Conservation (phyloP, 2,797 vertebrate species). For the Pipistrellus pygmaeus region DNA sequence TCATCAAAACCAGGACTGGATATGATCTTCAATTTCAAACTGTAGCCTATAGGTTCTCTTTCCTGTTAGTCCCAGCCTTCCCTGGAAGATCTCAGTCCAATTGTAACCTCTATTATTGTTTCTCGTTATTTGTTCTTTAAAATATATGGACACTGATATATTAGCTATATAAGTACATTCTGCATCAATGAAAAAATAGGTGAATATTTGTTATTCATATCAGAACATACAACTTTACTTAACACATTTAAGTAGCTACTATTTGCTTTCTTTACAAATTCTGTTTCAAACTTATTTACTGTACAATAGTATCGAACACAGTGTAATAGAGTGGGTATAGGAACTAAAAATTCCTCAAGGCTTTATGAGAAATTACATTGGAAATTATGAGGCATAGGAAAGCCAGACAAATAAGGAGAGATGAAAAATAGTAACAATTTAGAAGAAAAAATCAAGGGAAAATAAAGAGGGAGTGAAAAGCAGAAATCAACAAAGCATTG, state of each 20-base stretch:
- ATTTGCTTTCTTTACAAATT: conserved; percentile 51
- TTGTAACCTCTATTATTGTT: conserved; percentile 16
- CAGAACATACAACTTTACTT: conserved; percentile 32
- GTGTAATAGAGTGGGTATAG: background rate
- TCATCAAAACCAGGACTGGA: background rate
- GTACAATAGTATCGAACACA: background rate
- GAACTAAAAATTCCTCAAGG: background rate
- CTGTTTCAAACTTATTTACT: conserved; percentile 36
- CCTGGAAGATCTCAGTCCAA: background rate
- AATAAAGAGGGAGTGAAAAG: background rate
- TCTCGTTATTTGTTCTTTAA: conserved; percentile 40
- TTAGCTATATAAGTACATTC: conserved; percentile 25
- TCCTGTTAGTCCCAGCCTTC: background rate
- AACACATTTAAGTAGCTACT: conserved; percentile 37
- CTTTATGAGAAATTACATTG: background rate
- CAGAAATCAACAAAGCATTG: background rate
- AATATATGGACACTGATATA: conserved; percentile 20
- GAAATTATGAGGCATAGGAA: background rate
- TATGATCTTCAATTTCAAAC: background rate
- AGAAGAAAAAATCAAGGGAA: background rate
- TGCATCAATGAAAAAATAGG: conserved; percentile 9
- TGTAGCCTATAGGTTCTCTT: background rate
- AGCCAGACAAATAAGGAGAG: background rate
- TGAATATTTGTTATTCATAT: conserved; percentile 38
- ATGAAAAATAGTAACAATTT: conserved; percentile 36